phyloP scores from a whole-genome alignment of 2,888 invertebrate species.

The Leptopilina drosophilae region DNA sequence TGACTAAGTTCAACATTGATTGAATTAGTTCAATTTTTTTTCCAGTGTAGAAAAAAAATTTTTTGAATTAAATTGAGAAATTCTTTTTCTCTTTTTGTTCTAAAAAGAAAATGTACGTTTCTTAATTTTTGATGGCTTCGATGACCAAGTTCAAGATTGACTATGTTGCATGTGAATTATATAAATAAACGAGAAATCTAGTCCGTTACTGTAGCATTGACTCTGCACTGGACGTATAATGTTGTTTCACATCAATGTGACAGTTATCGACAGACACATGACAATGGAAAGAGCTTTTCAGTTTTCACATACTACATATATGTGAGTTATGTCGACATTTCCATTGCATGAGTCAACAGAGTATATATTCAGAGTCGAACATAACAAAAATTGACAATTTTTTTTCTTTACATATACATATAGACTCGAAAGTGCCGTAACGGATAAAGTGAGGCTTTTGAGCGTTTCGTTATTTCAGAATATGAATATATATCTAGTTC shows the following conservation, averaged over 20 bases:
- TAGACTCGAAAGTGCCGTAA: not conserved
- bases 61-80: not conserved
- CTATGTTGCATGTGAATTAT: not conserved
- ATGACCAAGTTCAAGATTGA: not conserved
- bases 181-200: not conserved
- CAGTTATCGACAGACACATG: conserved; percentile 24
- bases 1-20: not conserved
- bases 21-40: too few relatives aligned
- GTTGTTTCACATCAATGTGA: conserved; percentile 18
- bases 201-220: conserved; percentile 10
- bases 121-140: conserved; percentile 7
- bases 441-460: not conserved
- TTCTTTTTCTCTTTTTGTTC: not conserved
- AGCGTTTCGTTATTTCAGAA: not conserved
- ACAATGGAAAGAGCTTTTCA: conserved; percentile 7
- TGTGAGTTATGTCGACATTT: not conserved
- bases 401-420: not conserved
- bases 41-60: too few relatives aligned
- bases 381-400: not conserved
- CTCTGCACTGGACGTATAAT: not conserved
- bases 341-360: conserved; percentile 16
- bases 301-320: not conserved
- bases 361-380: not conserved
- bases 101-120: too few relatives aligned
- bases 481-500: conserved; percentile 4